Conservation (phyloP, 2,797 vertebrate genomes). For the Poeciliopsis gracilis region DNA sequence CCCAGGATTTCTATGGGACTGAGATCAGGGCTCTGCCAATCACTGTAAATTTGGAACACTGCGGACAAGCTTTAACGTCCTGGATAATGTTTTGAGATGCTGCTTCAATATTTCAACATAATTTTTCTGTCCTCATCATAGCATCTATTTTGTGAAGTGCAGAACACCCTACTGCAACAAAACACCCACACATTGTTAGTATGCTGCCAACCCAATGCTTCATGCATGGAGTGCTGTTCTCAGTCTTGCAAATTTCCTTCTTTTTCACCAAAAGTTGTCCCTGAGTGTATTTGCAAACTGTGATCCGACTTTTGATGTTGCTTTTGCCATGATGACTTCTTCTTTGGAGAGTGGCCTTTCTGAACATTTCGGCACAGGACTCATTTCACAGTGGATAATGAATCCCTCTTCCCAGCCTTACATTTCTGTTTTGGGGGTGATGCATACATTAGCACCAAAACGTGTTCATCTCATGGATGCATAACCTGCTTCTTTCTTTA, state of each 20-base stretch:
- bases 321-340: background rate
- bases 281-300: background rate
- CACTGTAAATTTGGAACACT: background rate
- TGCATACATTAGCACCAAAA: background rate
- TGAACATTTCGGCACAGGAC: background rate
- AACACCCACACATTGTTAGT: background rate
- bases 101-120: background rate
- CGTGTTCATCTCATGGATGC: background rate
- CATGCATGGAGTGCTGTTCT: background rate
- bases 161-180: background rate
- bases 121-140: background rate
- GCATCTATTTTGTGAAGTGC: background rate
- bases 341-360: background rate
- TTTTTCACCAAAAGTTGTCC: background rate
- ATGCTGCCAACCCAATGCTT: background rate
- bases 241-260: background rate
- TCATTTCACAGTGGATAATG: background rate
- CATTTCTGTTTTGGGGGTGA: background rate
- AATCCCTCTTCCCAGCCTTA: background rate
- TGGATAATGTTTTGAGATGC: background rate
- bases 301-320: background rate
- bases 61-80: background rate
- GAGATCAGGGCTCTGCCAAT: background rate
- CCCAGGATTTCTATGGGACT: background rate
- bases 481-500: background rate